Conservation (phyloP, 2,113 vertebrate species). For the Oplegnathus fasciatus region DNA sequence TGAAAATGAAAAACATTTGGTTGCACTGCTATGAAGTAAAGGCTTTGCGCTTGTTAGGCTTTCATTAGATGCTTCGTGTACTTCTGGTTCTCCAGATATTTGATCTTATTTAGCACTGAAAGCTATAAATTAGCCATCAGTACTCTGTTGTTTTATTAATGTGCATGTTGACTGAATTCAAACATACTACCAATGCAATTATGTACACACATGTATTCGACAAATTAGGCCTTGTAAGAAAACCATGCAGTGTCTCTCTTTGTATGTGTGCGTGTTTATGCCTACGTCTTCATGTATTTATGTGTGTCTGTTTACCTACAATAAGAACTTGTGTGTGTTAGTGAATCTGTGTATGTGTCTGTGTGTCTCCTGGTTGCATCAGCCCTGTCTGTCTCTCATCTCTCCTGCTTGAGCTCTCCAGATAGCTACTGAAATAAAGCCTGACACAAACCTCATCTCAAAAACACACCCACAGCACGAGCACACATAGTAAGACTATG, state of each 20-base stretch:
- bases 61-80: not conserved
- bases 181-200: not conserved
- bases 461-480: slow-evolving; percentile 23
- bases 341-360: slow-evolving; percentile 22
- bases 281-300: not conserved
- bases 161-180: not conserved
- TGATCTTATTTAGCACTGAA: not conserved
- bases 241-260: not conserved
- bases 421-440: slow-evolving; percentile 40
- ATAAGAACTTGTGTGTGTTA: slow-evolving; percentile 22
- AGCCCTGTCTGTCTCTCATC: slow-evolving; percentile 49
- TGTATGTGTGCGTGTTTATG: not conserved
- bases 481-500: not conserved
- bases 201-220: not conserved
- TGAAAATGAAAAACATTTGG: not conserved
- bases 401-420: slow-evolving; percentile 41
- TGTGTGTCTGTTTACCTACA: slow-evolving; percentile 9
- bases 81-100: slow-evolving; percentile 1
- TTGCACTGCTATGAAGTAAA: not conserved
- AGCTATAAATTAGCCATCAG: not conserved
- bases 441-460: slow-evolving; percentile 49
- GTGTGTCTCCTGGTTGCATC: slow-evolving; percentile 72
- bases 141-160: not conserved
- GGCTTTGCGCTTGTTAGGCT: not conserved
- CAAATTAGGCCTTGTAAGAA: not conserved